Percentiles rank a stretch among this genome's conserved stretches.
Conservation (phyloP, 2,888 invertebrate species). For the Eupithecia insigniata region DNA sequence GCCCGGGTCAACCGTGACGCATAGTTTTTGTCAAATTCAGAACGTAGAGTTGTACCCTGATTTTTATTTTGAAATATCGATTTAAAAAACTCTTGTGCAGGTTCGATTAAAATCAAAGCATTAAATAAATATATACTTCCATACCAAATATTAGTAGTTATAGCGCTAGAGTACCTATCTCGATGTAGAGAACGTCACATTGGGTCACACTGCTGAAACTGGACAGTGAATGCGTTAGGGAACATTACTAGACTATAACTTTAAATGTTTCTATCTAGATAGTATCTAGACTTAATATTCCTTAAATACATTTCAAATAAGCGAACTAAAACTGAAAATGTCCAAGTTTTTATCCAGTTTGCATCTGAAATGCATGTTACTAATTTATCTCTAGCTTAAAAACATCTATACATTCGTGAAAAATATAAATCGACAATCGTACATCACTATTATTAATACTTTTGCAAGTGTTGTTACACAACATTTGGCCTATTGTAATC, state of each 20-base stretch:
- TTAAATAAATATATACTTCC: background rate
- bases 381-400: background rate
- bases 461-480: conserved; percentile 73
- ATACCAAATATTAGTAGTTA: background rate
- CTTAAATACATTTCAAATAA: background rate
- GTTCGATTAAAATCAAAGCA: background rate
- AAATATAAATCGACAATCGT: conserved; percentile 32
- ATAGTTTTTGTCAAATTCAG: conserved; percentile 39
- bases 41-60: conserved; percentile 28
- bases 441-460: conserved; percentile 64
- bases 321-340: background rate
- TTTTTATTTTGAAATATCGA: background rate
- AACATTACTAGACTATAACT: no score
- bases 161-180: background rate
- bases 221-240: no score
- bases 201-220: no score
- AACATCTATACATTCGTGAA: conserved; percentile 9
- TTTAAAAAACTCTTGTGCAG: background rate
- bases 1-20: conserved; percentile 65
- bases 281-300: background rate
- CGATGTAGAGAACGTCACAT: background rate
- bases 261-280: no score
- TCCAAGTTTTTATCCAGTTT: background rate
- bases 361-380: background rate
- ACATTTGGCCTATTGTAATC: conserved; percentile 73